Percentiles rank a stretch among this genome's conserved stretches.
phyloP scores from a whole-genome alignment of 2,888 invertebrate genomes.

The Hirtodrosophila duncani region DNA sequence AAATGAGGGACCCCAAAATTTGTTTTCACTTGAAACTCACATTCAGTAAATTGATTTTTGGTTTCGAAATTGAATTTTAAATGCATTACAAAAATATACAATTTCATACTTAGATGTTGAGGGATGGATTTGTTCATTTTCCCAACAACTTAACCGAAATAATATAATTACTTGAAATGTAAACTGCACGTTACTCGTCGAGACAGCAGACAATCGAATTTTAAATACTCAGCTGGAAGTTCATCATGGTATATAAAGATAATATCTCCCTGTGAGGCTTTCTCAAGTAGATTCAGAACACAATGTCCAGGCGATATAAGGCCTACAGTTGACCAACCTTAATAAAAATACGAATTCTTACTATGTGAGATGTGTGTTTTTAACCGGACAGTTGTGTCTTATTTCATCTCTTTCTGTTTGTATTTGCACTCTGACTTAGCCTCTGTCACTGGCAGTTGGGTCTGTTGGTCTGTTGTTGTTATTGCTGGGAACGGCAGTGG shows the following conservation, averaged over 20 bases:
- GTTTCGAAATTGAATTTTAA: too few relatives aligned
- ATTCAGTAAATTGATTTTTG: too few relatives aligned
- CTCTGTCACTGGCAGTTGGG: slow-evolving; percentile 49
- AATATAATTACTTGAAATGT: slow-evolving; percentile 59
- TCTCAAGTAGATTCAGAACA: too few relatives aligned
- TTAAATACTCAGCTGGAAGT: slow-evolving; percentile 44
- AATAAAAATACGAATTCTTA: not conserved
- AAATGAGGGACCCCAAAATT: too few relatives aligned
- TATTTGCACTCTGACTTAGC: slow-evolving; percentile 44
- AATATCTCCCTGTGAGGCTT: too few relatives aligned
- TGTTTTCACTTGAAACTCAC: too few relatives aligned
- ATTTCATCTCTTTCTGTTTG: slow-evolving; percentile 15
- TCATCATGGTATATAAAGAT: too few relatives aligned
- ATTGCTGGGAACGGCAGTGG: slow-evolving; percentile 27
- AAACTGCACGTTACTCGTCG: slow-evolving; percentile 30
- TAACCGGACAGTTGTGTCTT: slow-evolving; percentile 23
- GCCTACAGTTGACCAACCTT: not conserved
- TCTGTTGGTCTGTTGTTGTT: slow-evolving; percentile 25
- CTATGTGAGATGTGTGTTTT: slow-evolving; percentile 8
- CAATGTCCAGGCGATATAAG: too few relatives aligned
- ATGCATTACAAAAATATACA: slow-evolving; percentile 11
- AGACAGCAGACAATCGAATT: slow-evolving; percentile 51
- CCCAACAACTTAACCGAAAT: slow-evolving; percentile 68
- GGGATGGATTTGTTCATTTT: slow-evolving; percentile 65
- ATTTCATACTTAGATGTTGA: slow-evolving; percentile 12